Conservation (phyloP, 2,888 invertebrate species). For the Nysson spinosus region DNA sequence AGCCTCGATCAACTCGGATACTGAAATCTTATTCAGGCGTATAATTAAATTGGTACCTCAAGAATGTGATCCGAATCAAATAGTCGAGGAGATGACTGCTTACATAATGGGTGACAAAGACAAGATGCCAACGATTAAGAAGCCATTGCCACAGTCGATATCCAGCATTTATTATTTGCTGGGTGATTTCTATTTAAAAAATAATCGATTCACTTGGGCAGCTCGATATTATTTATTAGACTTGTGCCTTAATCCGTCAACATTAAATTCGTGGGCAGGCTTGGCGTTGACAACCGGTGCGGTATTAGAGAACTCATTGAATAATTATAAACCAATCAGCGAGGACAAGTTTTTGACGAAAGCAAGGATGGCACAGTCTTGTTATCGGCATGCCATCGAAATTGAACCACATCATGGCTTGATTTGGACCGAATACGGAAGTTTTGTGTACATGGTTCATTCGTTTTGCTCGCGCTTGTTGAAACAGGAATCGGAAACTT, state of each 20-base stretch:
- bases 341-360: constrained; percentile 84
- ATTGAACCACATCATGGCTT: constrained; percentile 86
- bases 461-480: constrained; percentile 92
- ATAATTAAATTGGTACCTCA: constrained; percentile 84
- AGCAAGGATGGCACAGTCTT: constrained; percentile 86
- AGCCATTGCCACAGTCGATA: constrained; percentile 81
- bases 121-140: constrained; percentile 79
- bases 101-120: constrained; percentile 83
- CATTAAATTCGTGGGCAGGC: constrained; percentile 96
- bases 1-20: constrained; percentile 89
- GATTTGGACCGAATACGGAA: constrained; percentile 94
- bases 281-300: constrained; percentile 89
- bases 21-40: constrained; percentile 85
- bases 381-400: constrained; percentile 89
- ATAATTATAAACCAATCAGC: constrained; percentile 83
- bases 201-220: constrained; percentile 86
- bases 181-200: constrained; percentile 95
- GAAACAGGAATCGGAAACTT: constrained; percentile 87
- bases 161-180: constrained; percentile 92
- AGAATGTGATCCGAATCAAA: constrained; percentile 83
- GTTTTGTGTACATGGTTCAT: constrained; percentile 92
- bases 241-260: constrained; percentile 86
- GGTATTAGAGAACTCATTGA: constrained; percentile 88
- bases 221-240: constrained; percentile 91
- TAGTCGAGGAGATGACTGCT: constrained; percentile 82